Evolutionary conservation across 2,797 vertebrate genomes (phyloP).

Genomic region (Rhinoraja longicauda): DNA sequence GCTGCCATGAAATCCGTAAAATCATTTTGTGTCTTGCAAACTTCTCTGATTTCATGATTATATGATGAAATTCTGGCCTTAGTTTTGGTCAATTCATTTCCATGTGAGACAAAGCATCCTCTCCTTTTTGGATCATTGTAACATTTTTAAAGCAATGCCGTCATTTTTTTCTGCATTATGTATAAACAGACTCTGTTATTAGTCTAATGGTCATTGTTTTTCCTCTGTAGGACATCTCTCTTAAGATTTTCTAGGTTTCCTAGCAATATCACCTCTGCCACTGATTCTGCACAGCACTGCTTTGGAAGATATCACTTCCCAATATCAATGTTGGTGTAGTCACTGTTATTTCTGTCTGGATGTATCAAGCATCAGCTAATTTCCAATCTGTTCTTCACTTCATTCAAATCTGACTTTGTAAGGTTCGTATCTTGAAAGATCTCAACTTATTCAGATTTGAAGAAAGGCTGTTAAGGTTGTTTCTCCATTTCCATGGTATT

Average conservation of each 20-base stretch:
- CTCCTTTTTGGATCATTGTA: background rate
- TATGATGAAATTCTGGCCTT: background rate
- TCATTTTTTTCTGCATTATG: background rate
- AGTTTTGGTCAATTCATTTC: background rate
- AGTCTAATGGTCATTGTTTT: background rate
- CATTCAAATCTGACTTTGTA: slow-evolving; percentile 17
- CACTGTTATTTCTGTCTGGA: background rate
- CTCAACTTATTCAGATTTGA: background rate
- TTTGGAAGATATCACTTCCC: background rate
- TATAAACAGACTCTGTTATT: background rate
- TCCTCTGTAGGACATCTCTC: background rate
- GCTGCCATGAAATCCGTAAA: background rate
- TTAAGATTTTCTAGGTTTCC: background rate
- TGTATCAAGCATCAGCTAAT: background rate
- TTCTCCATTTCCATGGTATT: background rate
- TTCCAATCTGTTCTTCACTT: background rate
- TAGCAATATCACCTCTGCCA: background rate
- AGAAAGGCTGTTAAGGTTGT: background rate
- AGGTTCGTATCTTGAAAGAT: slow-evolving; percentile 1
- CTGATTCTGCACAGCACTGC: background rate
- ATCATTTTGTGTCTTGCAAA: background rate
- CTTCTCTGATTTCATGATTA: background rate
- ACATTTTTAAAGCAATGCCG: background rate
- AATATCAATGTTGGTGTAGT: background rate
- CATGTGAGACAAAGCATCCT: background rate